These are phyloP conservation scores for Tupiocoris notatus DNA, from an alignment of 2,888 invertebrate species.

Conservation along the genomic window DNA sequence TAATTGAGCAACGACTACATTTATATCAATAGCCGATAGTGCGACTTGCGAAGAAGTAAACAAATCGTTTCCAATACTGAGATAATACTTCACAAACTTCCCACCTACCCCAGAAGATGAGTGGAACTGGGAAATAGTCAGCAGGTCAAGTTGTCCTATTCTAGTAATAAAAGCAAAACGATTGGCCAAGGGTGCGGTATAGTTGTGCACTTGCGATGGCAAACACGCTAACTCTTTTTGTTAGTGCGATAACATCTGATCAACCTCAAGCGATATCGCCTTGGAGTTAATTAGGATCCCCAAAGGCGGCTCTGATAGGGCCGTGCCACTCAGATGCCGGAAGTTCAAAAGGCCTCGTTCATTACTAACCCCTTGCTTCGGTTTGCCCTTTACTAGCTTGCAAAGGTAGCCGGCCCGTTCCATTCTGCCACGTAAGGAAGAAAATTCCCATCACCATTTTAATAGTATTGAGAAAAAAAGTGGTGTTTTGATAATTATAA, in stretches of 20 bases:
- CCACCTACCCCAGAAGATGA: too few species aligned
- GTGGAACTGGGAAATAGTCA: too few species aligned
- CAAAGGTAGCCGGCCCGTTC: not conserved
- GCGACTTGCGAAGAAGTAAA: too few species aligned
- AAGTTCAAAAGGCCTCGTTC: constrained; percentile 36
- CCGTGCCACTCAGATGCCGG: constrained; percentile 38
- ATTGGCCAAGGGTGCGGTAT: not conserved
- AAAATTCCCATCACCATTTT: too few species aligned
- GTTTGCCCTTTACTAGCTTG: not conserved
- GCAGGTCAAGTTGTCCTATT: too few species aligned
- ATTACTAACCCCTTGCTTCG: not conserved
- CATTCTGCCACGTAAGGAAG: too few species aligned
- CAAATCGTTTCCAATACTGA: too few species aligned
- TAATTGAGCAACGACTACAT: too few species aligned
- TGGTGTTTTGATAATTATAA: too few species aligned
- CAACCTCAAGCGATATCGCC: constrained; percentile 31
- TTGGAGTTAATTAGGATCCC: constrained; percentile 34
- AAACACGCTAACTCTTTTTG: constrained; percentile 36
- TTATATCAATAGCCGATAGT: too few species aligned
- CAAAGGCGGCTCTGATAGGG: constrained; percentile 29
- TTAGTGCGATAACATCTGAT: constrained; percentile 30
- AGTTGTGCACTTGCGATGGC: constrained; percentile 22
- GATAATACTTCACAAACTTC: too few species aligned
- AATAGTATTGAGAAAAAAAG: too few species aligned
- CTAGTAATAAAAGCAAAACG: not conserved